Evolutionary conservation across 2,797 vertebrate genomes (phyloP).

Genomic region (Sebastes taczanowskii): DNA sequence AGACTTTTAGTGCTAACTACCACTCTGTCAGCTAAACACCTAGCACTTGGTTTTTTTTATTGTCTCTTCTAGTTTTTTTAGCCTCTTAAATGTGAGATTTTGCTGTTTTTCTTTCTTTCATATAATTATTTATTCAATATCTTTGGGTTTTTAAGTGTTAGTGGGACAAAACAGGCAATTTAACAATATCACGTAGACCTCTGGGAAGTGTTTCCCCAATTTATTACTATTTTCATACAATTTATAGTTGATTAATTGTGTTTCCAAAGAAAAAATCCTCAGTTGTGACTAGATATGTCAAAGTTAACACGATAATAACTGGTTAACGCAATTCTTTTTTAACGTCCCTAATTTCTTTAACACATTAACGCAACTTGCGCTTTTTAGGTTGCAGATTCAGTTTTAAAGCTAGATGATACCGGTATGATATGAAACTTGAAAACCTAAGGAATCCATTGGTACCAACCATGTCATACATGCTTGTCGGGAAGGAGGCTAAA

Average conservation of each 20-base stretch:
- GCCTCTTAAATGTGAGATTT: not conserved
- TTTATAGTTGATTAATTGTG: accelerated
- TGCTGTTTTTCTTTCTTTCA: not conserved
- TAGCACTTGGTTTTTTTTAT: not conserved
- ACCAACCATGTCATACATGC: accelerated
- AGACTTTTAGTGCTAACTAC: not conserved
- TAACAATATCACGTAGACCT: not conserved
- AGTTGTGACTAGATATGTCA: too few species aligned
- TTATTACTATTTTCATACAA: accelerated
- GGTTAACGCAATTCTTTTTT: accelerated
- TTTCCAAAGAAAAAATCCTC: not conserved
- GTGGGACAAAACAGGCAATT: not conserved
- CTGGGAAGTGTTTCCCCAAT: accelerated
- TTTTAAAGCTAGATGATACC: accelerated
- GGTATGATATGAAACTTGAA: too few species aligned
- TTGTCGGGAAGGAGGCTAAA: too few species aligned
- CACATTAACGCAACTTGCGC: too few species aligned
- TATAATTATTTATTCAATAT: not conserved
- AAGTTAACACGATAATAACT: too few species aligned
- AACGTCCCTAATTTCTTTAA: too few species aligned
- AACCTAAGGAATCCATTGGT: too few species aligned
- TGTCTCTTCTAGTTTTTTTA: not conserved
- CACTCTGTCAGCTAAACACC: not conserved
- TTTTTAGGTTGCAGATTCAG: too few species aligned
- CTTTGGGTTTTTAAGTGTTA: accelerated